These are phyloP conservation scores for Lytechinus pictus DNA, from an alignment of 35 echinoderm and acorn worm species.

Conservation along the genomic window DNA sequence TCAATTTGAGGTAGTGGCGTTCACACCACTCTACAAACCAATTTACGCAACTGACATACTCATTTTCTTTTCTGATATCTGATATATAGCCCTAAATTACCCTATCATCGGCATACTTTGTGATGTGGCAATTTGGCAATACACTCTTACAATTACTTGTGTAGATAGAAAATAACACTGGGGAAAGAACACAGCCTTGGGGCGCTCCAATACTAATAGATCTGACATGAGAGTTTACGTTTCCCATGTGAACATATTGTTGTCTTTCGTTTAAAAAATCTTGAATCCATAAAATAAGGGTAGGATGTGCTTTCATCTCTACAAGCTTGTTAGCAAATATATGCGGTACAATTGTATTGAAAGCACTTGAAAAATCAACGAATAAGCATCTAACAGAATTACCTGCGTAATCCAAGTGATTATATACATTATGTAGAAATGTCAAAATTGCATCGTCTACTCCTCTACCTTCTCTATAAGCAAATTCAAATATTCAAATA, in stretches of 20 bases:
- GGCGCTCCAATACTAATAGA: not conserved
- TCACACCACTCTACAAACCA: no score
- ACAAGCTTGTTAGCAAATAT: not conserved
- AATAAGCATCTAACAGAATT: no score
- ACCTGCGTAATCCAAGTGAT: no score
- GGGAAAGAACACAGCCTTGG: not conserved
- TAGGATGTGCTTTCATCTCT: not conserved
- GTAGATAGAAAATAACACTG: no score
- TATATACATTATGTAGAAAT: no score
- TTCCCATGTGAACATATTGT: no score
- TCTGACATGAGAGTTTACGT: not conserved
- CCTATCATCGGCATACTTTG: constrained; percentile 13
- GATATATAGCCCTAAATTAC: not conserved
- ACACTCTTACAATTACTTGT: not conserved
- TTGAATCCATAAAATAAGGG: not conserved
- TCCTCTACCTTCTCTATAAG: no score
- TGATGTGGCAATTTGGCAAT: not conserved
- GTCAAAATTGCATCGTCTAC: no score
- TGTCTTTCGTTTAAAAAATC: not conserved
- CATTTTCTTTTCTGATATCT: no score
- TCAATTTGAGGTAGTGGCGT: no score
- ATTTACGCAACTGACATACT: no score
- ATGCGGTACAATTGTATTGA: constrained; percentile 1
- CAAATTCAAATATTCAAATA: not conserved
- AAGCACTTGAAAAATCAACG: constrained; percentile 42